A percentile compares a stretch with the other conserved stretches of the same genome.
phyloP scores from a whole-genome alignment of 2,888 invertebrate genomes.

The Strigamia crassipes region DNA sequence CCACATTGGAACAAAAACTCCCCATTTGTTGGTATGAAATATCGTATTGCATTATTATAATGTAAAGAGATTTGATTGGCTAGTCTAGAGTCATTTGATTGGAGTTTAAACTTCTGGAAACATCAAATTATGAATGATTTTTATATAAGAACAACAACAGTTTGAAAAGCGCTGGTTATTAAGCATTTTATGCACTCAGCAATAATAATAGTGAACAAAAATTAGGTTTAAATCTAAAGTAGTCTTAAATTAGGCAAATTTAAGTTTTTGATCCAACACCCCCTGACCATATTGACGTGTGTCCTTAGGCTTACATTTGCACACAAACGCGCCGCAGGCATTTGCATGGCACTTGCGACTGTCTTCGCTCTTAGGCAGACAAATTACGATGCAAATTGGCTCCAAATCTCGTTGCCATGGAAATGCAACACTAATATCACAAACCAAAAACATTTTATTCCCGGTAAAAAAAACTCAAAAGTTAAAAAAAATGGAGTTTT shows the following conservation, averaged over 20 bases:
- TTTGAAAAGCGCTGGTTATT: too few relatives aligned
- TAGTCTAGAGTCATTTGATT: too few relatives aligned
- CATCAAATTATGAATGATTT: too few relatives aligned
- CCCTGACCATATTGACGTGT: background rate
- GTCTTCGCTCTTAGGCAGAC: slow-evolving; percentile 45
- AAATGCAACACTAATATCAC: slow-evolving; percentile 27
- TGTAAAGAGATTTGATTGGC: too few relatives aligned
- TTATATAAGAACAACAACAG: too few relatives aligned
- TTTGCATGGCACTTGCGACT: slow-evolving; percentile 44
- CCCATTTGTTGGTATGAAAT: too few relatives aligned
- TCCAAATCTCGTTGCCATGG: slow-evolving; percentile 36
- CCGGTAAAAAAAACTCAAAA: background rate
- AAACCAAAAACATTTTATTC: background rate
- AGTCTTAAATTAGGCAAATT: background rate
- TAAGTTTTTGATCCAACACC: background rate
- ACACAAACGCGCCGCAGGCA: background rate
- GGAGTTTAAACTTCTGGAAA: too few relatives aligned
- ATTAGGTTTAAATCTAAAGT: too few relatives aligned
- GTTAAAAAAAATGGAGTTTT: background rate
- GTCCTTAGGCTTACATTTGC: background rate
- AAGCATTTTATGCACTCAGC: too few relatives aligned
- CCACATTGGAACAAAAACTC: too few relatives aligned
- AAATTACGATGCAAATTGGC: slow-evolving; percentile 47
- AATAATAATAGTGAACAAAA: too few relatives aligned
- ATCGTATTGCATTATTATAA: too few relatives aligned